Percentiles rank a stretch among this genome's conserved stretches.
Evolutionary conservation across 2,888 invertebrate species (phyloP).

Genomic region (Leptothorax acervorum): DNA sequence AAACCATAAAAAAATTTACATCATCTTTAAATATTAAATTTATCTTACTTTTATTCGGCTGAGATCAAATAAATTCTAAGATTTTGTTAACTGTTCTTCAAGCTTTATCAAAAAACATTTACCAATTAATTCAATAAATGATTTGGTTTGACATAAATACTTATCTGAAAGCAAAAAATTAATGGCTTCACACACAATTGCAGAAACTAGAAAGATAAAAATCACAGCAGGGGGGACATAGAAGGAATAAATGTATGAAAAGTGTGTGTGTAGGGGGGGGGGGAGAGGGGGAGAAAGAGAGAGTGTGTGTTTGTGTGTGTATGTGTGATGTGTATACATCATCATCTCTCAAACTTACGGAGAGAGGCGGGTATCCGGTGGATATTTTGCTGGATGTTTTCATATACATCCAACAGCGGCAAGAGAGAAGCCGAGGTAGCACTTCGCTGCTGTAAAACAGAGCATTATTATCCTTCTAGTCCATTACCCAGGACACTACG

Average conservation of each 20-base stretch:
- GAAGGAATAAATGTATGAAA: background rate
- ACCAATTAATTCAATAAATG: conserved; percentile 13
- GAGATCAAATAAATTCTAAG: background rate
- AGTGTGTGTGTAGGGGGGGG: background rate
- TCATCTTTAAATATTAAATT: background rate
- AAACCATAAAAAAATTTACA: background rate
- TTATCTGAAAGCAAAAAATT: conserved; percentile 18
- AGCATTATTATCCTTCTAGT: conserved; percentile 84
- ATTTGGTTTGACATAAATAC: background rate
- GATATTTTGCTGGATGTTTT: conserved; percentile 80
- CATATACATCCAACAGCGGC: conserved; percentile 73
- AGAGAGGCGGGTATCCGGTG: conserved; percentile 76
- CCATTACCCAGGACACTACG: conserved; percentile 82
- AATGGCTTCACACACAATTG: background rate
- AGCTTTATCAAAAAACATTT: background rate
- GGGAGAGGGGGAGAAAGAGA: background rate
- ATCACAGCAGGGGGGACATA: conserved; percentile 15
- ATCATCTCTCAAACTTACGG: conserved; percentile 81
- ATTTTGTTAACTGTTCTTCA: background rate
- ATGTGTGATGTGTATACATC: conserved; percentile 51
- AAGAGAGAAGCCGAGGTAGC: conserved; percentile 68
- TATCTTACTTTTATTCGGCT: background rate
- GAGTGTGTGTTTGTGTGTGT: background rate
- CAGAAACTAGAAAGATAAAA: conserved; percentile 12
- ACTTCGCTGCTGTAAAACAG: conserved; percentile 81